phyloP scores from a whole-genome alignment of 1,140 invertebrate species.

The Lethrus apterus region DNA sequence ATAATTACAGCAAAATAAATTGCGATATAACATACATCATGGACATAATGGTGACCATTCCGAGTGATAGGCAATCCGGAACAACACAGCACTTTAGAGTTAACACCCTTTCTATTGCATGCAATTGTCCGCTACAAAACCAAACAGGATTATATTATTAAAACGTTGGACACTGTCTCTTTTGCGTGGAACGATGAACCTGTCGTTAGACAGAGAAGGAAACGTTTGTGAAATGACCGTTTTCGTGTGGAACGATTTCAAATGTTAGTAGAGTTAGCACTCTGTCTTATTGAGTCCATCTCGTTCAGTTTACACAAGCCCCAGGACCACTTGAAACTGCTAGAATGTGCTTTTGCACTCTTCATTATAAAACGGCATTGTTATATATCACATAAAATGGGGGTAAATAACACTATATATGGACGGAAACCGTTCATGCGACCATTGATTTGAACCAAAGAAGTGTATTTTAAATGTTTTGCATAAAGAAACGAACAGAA shows the following conservation, averaged over 20 bases:
- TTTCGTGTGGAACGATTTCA: constrained; percentile 6
- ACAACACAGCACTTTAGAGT: constrained; percentile 17
- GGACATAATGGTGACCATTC: constrained; percentile 17
- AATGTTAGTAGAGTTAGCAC: constrained; percentile 27
- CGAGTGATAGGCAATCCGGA: constrained; percentile 19
- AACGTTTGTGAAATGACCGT: constrained; percentile 7
- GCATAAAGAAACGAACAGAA: no score
- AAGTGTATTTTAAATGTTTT: no score
- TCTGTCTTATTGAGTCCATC: constrained; percentile 35
- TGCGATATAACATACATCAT: constrained; percentile 17
- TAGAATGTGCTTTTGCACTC: constrained; percentile 34
- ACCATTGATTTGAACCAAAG: no score
- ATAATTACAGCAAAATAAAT: constrained; percentile 15
- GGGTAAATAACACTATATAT: constrained; percentile 12
- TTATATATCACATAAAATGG: constrained; percentile 9
- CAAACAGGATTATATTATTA: constrained; percentile 15
- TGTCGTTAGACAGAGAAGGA: background rate
- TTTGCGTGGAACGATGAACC: background rate
- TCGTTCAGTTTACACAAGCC: constrained; percentile 28
- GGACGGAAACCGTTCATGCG: no score
- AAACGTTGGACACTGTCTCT: constrained; percentile 1
- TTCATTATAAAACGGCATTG: constrained; percentile 20
- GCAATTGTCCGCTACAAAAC: constrained; percentile 17
- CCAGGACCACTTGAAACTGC: constrained; percentile 26
- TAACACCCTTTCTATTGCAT: constrained; percentile 20